Evolutionary conservation across 2,888 invertebrate species (phyloP), one percentile per base, ranked within the genome.

Genomic region (Cheilosia grossa): DNA sequence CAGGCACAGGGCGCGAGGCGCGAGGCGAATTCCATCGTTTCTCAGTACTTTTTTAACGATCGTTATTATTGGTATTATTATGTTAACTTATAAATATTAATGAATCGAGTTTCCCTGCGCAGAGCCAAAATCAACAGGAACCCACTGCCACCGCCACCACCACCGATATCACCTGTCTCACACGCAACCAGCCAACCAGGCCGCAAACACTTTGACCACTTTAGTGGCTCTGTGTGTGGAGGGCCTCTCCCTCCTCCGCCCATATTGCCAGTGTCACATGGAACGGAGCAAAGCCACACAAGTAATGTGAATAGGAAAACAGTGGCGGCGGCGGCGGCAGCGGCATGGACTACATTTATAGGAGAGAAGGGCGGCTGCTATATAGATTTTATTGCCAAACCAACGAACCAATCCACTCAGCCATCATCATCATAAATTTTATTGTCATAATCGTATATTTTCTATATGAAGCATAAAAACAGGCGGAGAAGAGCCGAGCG

Each of bases 321-420:
- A 69, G 63, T 40, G 56, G 27, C 30, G 9, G 9, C 66, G 10
- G 33, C 27, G n/a, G 5, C 70, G 9, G 9, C 66, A 17, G 33
- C 27, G n/a, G 5, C 70, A 79, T 85, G 81, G 74, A 79, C 79
- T 80, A 83, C 30, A 30, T 80, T 79, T 74, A 79, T 75, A 80
- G 75, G 61, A 70, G 58, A 77, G 54, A 37, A 75, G 81, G 81
- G 77, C 81, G 81, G 67, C 85, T 85, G 81, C 81, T 85, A 81
- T 85, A 85, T 85, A 85, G 81, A 85, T 85, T 85, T 85, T 85
- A 85, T 85, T 85, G 85, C 85, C 81, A 81, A 85, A 85, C 85
- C 85, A 85, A 85, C 85, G 81, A 85, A 81, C 85, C 85, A 85
- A 85, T 85, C 81, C 85, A 85, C 85, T 85, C 85, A 81, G 81